Conservation (phyloP, 2,888 invertebrate genomes). For the Sarcophaga caerulescens region DNA sequence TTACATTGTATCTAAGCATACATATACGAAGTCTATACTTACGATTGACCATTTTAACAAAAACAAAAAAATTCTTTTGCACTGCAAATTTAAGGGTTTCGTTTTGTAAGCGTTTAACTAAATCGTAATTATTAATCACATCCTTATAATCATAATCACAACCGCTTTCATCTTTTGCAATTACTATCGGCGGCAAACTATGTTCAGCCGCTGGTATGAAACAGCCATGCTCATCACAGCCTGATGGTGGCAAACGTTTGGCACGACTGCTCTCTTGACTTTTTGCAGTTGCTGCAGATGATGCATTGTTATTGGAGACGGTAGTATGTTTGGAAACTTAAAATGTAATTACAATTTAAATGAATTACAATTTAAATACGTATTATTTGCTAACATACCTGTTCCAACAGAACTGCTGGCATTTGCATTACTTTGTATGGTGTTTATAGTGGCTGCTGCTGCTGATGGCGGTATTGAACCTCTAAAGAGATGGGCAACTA, state of each 20-base stretch:
- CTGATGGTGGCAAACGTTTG: constrained; percentile 74
- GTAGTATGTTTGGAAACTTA: constrained; percentile 48
- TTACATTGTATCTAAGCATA: background rate
- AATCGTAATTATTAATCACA: constrained; percentile 82
- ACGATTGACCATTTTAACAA: constrained; percentile 89
- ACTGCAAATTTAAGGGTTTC: constrained; percentile 88
- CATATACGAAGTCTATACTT: constrained; percentile 80
- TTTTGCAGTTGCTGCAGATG: constrained; percentile 60
- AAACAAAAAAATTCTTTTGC: constrained; percentile 88
- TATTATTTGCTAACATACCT: constrained; percentile 21
- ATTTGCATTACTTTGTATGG: constrained; percentile 58
- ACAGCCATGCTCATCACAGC: constrained; percentile 76
- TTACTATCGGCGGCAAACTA: constrained; percentile 82
- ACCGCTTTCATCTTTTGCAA: constrained; percentile 72
- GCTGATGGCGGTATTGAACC: constrained; percentile 77
- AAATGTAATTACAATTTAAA: background rate
- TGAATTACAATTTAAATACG: background rate
- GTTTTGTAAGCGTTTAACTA: constrained; percentile 83
- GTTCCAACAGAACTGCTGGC: constrained; percentile 14
- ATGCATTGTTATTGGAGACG: constrained; percentile 66
- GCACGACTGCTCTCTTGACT: constrained; percentile 65
- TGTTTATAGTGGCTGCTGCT: constrained; percentile 74
- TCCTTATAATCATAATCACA: constrained; percentile 78
- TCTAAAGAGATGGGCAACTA: constrained; percentile 77
- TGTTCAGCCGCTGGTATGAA: constrained; percentile 81